A percentile compares a stretch with the other conserved stretches of the same genome.
phyloP scores from a whole-genome alignment of 2,797 vertebrate species.

The Hypotaenidia philippensis region DNA sequence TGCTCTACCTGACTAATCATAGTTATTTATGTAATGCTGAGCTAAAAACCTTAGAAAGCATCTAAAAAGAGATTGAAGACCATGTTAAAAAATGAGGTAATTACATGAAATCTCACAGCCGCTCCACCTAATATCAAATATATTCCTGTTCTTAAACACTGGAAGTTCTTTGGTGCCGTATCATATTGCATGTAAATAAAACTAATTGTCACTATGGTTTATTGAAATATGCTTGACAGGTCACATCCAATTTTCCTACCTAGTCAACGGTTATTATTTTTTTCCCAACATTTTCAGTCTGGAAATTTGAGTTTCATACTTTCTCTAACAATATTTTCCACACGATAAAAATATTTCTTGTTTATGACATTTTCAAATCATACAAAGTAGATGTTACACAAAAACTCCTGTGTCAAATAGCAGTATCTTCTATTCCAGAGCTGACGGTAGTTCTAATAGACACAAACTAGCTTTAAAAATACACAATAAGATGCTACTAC shows the following conservation, averaged over 20 bases:
- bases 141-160: neutral
- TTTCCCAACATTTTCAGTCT: neutral
- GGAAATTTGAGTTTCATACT: neutral
- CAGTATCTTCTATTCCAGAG: neutral
- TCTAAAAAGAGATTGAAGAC: conserved; percentile 33
- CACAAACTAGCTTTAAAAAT: conserved; percentile 14
- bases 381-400: neutral
- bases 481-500: neutral
- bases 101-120: conserved; percentile 31
- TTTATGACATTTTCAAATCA: neutral
- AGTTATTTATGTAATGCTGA: conserved; percentile 63
- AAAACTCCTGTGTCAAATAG: neutral
- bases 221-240: conserved; percentile 35
- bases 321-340: conserved; percentile 19
- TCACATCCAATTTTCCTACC: neutral
- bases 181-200: conserved; percentile 43
- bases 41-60: conserved; percentile 16
- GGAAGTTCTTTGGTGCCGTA: neutral
- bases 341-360: conserved; percentile 13
- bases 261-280: neutral
- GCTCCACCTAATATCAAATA: conserved; percentile 13
- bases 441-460: neutral
- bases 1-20: conserved; percentile 27
- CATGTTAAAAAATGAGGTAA: conserved; percentile 39
- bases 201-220: conserved; percentile 38